Evolutionary conservation across 2,888 invertebrate genomes (phyloP).

Genomic region (Acanthopleura granulata): DNA sequence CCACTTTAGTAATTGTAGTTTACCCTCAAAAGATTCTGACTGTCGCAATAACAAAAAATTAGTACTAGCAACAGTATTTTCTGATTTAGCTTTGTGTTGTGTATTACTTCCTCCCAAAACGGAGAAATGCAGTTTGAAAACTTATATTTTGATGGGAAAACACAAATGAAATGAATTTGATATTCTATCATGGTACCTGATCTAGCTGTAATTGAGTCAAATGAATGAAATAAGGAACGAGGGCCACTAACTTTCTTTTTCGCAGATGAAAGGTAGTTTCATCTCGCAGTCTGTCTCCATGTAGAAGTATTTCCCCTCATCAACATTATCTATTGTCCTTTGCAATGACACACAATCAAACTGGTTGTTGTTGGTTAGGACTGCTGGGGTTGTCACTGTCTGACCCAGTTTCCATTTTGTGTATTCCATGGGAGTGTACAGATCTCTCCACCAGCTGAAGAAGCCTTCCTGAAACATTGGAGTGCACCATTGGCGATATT

Average conservation of each 20-base stretch:
- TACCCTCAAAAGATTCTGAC: no score
- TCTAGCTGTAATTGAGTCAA: no score
- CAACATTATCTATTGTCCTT: neutral
- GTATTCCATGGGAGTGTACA: slow-evolving; percentile 3
- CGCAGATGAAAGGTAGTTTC: slow-evolving; percentile 5
- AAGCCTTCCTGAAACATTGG: neutral
- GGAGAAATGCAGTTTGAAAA: no score
- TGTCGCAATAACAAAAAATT: no score
- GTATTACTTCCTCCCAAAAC: no score
- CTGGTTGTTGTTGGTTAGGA: neutral
- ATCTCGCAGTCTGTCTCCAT: neutral
- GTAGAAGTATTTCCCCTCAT: neutral
- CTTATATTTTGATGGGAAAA: no score
- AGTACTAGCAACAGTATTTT: no score
- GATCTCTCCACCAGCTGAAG: slow-evolving; percentile 11
- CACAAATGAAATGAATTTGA: no score
- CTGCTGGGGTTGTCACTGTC: neutral
- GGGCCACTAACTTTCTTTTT: slow-evolving; percentile 3
- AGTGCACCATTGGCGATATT: no score
- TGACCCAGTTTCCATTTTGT: neutral
- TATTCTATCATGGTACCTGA: no score
- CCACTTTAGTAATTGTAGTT: no score
- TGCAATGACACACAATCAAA: neutral
- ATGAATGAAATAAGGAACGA: neutral
- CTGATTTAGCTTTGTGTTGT: no score